Evolutionary conservation across 2,113 vertebrate genomes (phyloP).

Genomic region (Pelodiscus sinensis): DNA sequence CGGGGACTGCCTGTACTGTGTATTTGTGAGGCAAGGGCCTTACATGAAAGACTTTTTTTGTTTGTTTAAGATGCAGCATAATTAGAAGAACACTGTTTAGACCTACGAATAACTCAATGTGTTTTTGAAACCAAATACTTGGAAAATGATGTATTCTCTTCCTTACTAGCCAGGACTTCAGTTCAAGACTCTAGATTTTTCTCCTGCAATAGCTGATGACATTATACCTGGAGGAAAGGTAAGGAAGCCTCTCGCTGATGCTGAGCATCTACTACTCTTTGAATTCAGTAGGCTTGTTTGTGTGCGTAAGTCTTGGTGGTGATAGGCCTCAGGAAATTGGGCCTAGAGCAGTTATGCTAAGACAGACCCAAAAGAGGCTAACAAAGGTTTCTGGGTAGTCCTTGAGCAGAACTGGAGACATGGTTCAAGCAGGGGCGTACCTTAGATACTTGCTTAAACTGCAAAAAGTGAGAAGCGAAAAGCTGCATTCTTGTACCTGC

Average conservation of each 20-base stretch:
- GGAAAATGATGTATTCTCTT: not conserved
- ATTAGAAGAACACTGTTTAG: not conserved
- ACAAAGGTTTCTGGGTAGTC: too few species aligned
- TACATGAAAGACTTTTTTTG: not conserved
- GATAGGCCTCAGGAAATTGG: too few species aligned
- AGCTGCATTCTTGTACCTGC: too few species aligned
- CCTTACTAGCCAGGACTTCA: not conserved
- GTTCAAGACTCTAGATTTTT: not conserved
- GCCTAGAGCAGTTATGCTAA: too few species aligned
- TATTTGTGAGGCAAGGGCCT: not conserved
- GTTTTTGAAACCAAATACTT: not conserved
- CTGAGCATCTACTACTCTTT: not conserved
- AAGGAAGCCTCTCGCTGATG: not conserved
- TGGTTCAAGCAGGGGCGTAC: too few species aligned
- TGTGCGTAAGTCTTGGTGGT: too few species aligned
- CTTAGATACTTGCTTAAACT: too few species aligned
- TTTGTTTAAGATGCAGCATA: not conserved
- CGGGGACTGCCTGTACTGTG: too few species aligned
- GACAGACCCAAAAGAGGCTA: too few species aligned
- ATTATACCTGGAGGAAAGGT: not conserved
- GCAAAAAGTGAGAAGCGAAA: too few species aligned
- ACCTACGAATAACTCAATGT: not conserved
- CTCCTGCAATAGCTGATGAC: not conserved
- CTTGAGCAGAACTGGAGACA: too few species aligned
- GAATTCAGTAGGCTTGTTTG: not conserved